Conservation (phyloP, 53 echinoderm and acorn worm species). For the Holothuria leucospilota region DNA sequence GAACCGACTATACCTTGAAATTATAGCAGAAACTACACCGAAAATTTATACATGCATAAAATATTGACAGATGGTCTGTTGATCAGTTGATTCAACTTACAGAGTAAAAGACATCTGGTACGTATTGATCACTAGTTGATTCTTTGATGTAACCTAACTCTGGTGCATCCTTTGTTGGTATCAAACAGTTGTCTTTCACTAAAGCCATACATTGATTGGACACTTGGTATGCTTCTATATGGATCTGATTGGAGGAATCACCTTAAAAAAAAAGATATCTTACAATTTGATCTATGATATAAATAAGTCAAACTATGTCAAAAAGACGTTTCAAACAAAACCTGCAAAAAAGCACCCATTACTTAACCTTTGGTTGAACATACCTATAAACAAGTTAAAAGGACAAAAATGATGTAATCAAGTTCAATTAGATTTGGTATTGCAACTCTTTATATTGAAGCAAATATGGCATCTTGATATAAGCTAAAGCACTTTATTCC, state of each 20-base stretch:
- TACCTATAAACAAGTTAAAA: too few species aligned
- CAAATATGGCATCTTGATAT: too few species aligned
- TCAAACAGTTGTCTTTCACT: conserved; percentile 87
- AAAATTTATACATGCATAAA: not conserved
- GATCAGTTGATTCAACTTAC: conserved; percentile 56
- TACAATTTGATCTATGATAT: not conserved
- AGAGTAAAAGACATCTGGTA: conserved; percentile 96
- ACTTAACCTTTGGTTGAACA: too few species aligned
- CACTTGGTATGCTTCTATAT: conserved; percentile 97
- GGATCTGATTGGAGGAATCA: conserved; percentile 92
- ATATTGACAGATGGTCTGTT: not conserved
- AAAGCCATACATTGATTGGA: conserved; percentile 99
- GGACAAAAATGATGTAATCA: too few species aligned
- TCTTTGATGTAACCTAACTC: conserved; percentile 95
- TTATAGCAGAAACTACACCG: not conserved
- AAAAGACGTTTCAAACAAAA: too few species aligned
- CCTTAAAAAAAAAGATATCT: conserved; percentile 51
- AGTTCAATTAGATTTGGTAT: too few species aligned
- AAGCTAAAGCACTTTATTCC: too few species aligned
- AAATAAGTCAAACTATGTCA: not conserved
- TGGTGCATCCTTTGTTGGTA: conserved; percentile 94
- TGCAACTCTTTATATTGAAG: too few species aligned
- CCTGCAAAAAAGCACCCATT: too few species aligned
- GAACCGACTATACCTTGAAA: too few species aligned
- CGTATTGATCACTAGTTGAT: conserved; percentile 94